Evolutionary conservation across 2,888 invertebrate species (phyloP).

Genomic region (Cremastobaeus sp.): DNA sequence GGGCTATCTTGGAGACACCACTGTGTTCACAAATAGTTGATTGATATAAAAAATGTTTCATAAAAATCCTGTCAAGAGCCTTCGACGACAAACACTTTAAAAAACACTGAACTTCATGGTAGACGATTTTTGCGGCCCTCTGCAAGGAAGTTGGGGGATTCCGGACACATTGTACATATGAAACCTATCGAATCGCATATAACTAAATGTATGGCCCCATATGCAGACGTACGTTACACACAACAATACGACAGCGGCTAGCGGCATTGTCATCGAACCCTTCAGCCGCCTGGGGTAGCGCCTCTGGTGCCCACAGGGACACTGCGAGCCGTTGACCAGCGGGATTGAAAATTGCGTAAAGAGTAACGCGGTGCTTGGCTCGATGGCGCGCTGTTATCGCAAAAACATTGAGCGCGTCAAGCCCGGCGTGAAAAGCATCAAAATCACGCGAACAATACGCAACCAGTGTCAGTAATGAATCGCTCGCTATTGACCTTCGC

Average conservation of each 20-base stretch:
- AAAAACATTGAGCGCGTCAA: slow-evolving; percentile 19
- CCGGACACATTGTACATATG: slow-evolving; percentile 15
- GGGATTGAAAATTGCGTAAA: slow-evolving; percentile 48
- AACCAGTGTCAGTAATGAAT: slow-evolving; percentile 45
- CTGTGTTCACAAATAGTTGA: too few species aligned
- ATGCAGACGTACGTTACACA: background rate
- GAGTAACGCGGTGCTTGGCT: slow-evolving; percentile 35
- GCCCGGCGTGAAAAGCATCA: slow-evolving; percentile 18
- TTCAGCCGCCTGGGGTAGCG: background rate
- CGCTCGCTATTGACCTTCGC: slow-evolving; percentile 33
- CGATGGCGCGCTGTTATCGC: slow-evolving; percentile 30
- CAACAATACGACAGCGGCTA: background rate
- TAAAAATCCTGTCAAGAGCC: too few species aligned
- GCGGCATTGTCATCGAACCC: background rate
- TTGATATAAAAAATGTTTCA: too few species aligned
- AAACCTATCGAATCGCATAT: slow-evolving; percentile 1
- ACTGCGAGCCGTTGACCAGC: background rate
- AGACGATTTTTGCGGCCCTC: too few species aligned
- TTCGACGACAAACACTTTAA: too few species aligned
- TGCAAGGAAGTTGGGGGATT: too few species aligned
- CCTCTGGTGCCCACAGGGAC: background rate
- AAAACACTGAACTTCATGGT: too few species aligned
- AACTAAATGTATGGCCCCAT: too few species aligned
- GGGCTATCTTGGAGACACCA: too few species aligned
- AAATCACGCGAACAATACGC: slow-evolving; percentile 23